Base-by-base conservation (phyloP, 2,797 vertebrate genomes). In the Anniella stebbinsi region DNA sequence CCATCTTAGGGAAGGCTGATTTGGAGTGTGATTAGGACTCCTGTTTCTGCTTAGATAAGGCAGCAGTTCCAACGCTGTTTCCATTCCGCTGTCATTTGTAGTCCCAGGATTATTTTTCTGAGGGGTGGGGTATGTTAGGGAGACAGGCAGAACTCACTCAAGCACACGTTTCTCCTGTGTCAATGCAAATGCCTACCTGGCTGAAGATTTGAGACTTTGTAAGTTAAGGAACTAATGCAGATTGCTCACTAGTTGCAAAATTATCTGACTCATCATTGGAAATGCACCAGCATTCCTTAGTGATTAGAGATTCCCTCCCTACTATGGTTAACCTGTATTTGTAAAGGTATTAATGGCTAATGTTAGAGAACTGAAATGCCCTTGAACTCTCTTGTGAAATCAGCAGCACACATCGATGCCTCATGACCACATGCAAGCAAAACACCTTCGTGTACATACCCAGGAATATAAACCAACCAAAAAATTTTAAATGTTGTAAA, bases 381-480 rank as follows among this genome's bases (percentile, higher is more conserved):
- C 94, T 92, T 92, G 87, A 92, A 94, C 69, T 87, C 48, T 86
- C 78, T 94, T 93, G 86, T 12, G 0, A 95, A 96, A 90, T 89
- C 67, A 89, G 84, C 13, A 78, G 81, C 76, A 51, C 80, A 60
- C 83, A 75, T 38, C 66, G 36, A 88, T 88, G 77, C 84, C 87
- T 89, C 38, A 57, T 41, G 25, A 82, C 41, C 6, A 54, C 54
- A 78, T 45, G 38, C 41, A 51, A 18, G 30, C 21, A 48, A 41
- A 36, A 45, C 2, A 9, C 33, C 60, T 13, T 45, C 36, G 28
- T 13, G 45, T 57, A 6, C 33, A 45, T 78, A 48, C 41, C 1
- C 69, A 82, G 69, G 36, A 60, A 82, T 11, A 69, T 51, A 48
- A 87, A 48, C 54, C n/a, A 60, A 67, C 36, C 33, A 6, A 76